Evolutionary conservation across 2,888 invertebrate species (phyloP).

Genomic region (Autographa pulchrina): DNA sequence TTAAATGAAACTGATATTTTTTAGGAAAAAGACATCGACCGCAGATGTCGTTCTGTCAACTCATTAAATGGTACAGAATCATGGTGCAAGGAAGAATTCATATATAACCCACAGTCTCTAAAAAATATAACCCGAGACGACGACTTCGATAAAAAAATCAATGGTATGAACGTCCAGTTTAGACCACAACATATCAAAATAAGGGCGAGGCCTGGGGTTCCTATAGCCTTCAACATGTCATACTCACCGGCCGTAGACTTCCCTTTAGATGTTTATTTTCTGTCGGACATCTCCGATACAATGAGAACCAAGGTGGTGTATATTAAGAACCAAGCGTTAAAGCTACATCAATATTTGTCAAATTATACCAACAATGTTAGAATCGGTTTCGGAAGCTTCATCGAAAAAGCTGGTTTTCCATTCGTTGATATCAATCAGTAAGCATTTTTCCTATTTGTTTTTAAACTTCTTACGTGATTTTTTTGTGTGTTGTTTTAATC

Average conservation of each 20-base stretch:
- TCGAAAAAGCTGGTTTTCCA: slow-evolving; percentile 92
- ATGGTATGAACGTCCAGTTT: slow-evolving; percentile 78
- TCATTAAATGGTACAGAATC: slow-evolving; percentile 18
- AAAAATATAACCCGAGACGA: background rate
- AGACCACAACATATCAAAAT: slow-evolving; percentile 88
- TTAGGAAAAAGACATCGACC: slow-evolving; percentile 53
- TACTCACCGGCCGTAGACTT: slow-evolving; percentile 92
- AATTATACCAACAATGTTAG: slow-evolving; percentile 90
- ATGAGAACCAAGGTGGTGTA: slow-evolving; percentile 90
- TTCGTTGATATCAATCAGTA: slow-evolving; percentile 82
- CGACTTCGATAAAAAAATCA: slow-evolving; percentile 43
- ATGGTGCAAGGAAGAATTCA: slow-evolving; percentile 64
- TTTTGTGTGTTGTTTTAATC: background rate
- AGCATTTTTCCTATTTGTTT: background rate
- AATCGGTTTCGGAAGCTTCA: slow-evolving; percentile 92
- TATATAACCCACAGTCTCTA: slow-evolving; percentile 53
- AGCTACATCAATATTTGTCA: slow-evolving; percentile 85
- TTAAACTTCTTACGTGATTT: background rate
- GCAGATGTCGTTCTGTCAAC: slow-evolving; percentile 65
- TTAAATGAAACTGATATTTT: slow-evolving; percentile 20
- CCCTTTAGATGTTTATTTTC: slow-evolving; percentile 95
- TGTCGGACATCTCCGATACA: slow-evolving; percentile 94
- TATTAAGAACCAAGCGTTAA: slow-evolving; percentile 84
- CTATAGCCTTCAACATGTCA: slow-evolving; percentile 76
- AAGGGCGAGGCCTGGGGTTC: slow-evolving; percentile 83